A percentile compares a stretch with the other conserved stretches of the same genome.
Evolutionary conservation across 2,113 vertebrate genomes (phyloP).

Genomic region (Phyllostomus hastatus): DNA sequence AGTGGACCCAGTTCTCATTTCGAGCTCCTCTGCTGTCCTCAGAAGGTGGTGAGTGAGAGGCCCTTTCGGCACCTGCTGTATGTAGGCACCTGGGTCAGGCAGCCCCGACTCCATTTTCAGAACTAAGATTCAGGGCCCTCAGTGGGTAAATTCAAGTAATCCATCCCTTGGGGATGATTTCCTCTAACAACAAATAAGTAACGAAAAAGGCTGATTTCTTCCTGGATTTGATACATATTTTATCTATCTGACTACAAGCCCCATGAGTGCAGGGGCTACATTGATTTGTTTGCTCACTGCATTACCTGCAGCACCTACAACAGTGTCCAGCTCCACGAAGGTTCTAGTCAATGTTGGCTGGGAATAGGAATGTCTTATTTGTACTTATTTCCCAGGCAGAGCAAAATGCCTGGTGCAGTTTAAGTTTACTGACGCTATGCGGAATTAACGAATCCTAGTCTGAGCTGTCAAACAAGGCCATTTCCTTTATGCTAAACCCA

Average conservation of each 20-base stretch:
- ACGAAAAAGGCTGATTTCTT: background rate
- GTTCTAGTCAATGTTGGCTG: background rate
- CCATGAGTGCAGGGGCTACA: background rate
- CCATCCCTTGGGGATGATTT: background rate
- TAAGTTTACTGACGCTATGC: background rate
- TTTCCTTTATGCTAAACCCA: slow-evolving; percentile 13
- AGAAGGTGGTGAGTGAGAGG: background rate
- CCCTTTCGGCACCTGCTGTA: background rate
- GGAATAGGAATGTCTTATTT: background rate
- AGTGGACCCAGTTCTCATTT: background rate
- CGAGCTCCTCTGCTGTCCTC: background rate
- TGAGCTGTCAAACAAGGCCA: background rate
- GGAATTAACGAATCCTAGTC: background rate
- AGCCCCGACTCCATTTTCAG: background rate
- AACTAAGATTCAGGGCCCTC: background rate
- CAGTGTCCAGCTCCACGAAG: background rate
- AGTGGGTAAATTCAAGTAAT: background rate
- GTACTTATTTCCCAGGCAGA: background rate
- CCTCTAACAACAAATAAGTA: background rate
- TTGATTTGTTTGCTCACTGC: background rate
- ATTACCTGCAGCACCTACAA: background rate
- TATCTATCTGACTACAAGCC: background rate
- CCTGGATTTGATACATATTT: background rate
- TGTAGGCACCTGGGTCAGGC: background rate
- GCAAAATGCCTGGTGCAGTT: background rate